These are phyloP conservation scores for Hybos culiciformis DNA, from an alignment of 2,888 invertebrate genomes.

Conservation along the genomic window DNA sequence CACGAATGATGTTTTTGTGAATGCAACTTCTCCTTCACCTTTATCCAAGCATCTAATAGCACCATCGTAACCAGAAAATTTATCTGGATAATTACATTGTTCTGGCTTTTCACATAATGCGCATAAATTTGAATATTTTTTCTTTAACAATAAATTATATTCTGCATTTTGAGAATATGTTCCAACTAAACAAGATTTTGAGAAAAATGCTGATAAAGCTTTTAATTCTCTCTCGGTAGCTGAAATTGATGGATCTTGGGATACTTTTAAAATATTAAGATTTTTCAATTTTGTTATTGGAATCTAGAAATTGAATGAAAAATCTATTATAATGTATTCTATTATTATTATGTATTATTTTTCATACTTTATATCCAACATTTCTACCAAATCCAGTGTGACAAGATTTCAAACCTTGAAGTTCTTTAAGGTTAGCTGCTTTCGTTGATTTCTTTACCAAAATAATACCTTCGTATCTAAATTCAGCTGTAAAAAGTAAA, in stretches of 20 bases:
- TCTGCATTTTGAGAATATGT: slow-evolving; percentile 63
- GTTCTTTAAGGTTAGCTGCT: slow-evolving; percentile 49
- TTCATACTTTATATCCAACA: slow-evolving; percentile 63
- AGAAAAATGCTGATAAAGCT: slow-evolving; percentile 66
- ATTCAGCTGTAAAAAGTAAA: slow-evolving; percentile 45
- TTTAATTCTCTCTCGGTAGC: slow-evolving; percentile 64
- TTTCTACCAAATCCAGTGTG: slow-evolving; percentile 79
- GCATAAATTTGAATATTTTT: slow-evolving; percentile 64
- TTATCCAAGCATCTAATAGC: slow-evolving; percentile 68
- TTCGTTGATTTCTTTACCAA: slow-evolving; percentile 63
- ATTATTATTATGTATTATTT: neutral
- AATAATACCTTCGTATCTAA: slow-evolving; percentile 69
- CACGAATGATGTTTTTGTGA: slow-evolving; percentile 69
- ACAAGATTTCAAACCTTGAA: slow-evolving; percentile 68
- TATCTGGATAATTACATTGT: slow-evolving; percentile 68
- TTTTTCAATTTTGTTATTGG: slow-evolving; percentile 65
- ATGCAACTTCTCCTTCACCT: slow-evolving; percentile 73
- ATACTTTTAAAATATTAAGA: slow-evolving; percentile 37
- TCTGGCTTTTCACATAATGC: slow-evolving; percentile 62
- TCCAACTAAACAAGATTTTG: slow-evolving; percentile 74
- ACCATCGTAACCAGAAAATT: slow-evolving; percentile 75
- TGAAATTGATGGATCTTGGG: slow-evolving; percentile 28
- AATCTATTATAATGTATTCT: neutral
- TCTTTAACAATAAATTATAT: slow-evolving; percentile 26
- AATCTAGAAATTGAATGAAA: slow-evolving; percentile 33